Base-by-base conservation (phyloP, 2,888 invertebrate species). In the Didymodactylos carnosus region DNA sequence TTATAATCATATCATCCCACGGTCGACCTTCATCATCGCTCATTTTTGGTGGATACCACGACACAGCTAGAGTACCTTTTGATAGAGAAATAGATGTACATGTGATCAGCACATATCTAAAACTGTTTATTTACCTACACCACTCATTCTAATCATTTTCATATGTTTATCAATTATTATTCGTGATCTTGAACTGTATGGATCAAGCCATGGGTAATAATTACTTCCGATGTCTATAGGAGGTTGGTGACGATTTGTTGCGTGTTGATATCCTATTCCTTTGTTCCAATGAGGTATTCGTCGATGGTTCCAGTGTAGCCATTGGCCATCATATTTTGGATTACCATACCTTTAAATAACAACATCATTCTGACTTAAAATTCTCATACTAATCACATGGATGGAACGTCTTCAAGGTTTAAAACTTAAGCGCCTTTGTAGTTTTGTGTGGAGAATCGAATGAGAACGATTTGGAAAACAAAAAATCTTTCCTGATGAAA, bases 11-110 rank as follows among this genome's bases (percentile, higher is more conserved):
- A 27, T 75, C 70, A 76, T 83, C 82, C 43, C 79, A 77, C 19
- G 81, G 77, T 39, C 77, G 75, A 8, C 83, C 82, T 35, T 80
- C 76, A 1, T 78, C 78, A 76, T 83, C 83, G 6, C 79, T 79
- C 76, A 75, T 29, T 13, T 77, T 81, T 16, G 85, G 83, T 27
- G 87, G 87, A 76, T 85, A 86, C 88, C 83, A 88, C 39, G 84
- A 87, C 16, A 87, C 84, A 6, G 85, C 84, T 13, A 87, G 78
- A 14, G 88, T 87, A 49, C 88, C 88, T 85, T 77, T n/a, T n/a
- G n/a, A n/a, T n/a, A 6, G 77, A 76, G 39, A 76, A 73, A 69
- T 72, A 35, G 11, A n/a, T 7, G 14, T 16, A 35, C 13, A 23
- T 43, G 0, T 40, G 13, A 27, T 11, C 75, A n/a, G 7, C 19